Evolutionary conservation across 2,888 invertebrate genomes (phyloP).

Genomic region (Sthenelais limicola): DNA sequence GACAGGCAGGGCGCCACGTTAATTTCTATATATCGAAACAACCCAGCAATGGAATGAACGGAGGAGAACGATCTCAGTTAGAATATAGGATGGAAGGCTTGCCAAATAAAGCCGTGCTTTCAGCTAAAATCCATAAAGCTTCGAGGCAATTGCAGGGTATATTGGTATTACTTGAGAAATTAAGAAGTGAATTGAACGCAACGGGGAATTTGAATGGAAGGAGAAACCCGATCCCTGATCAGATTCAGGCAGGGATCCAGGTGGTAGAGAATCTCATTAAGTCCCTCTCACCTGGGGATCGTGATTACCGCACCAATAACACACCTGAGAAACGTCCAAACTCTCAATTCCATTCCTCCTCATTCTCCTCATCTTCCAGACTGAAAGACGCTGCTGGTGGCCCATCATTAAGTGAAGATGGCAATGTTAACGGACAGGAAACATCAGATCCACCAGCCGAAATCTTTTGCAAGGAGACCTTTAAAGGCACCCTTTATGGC

Average conservation of each 20-base stretch:
- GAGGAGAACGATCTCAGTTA: not conserved
- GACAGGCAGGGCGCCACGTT: slow-evolving; percentile 2
- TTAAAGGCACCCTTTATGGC: slow-evolving; percentile 51
- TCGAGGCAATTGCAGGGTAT: not conserved
- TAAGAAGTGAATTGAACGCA: not conserved
- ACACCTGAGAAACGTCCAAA: too few relatives aligned
- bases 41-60: not conserved
- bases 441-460: not conserved
- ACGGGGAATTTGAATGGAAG: too few relatives aligned
- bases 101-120: not conserved
- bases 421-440: too few relatives aligned
- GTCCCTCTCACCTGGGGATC: slow-evolving; percentile 17
- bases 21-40: too few relatives aligned
- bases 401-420: too few relatives aligned
- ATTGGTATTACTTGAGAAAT: not conserved
- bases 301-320: not conserved
- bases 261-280: slow-evolving; percentile 19
- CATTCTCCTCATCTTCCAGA: too few relatives aligned
- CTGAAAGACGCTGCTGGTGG: too few relatives aligned
- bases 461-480: slow-evolving; percentile 53
- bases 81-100: not conserved
- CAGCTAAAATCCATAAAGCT: not conserved
- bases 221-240: too few relatives aligned
- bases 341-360: too few relatives aligned
- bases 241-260: slow-evolving; percentile 3